Conservation (phyloP, 2,888 invertebrate species). For the Ligdia adustata region DNA sequence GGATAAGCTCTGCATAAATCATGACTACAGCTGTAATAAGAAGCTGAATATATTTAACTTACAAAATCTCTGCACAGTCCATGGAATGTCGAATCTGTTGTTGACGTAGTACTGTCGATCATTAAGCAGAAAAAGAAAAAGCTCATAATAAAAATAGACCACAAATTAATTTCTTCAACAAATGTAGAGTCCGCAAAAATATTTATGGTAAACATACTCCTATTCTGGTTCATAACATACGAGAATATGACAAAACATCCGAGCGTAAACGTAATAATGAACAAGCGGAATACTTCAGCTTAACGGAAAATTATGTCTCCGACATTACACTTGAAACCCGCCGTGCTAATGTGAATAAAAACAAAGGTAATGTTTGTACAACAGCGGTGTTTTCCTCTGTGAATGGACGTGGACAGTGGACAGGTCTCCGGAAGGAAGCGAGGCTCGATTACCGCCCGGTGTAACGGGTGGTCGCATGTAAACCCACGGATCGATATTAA, state of each 20-base stretch:
- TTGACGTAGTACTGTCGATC: no score
- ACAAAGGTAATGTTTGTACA: conserved; percentile 36
- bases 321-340: conserved; percentile 9
- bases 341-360: conserved; percentile 29
- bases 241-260: background rate
- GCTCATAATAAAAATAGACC: no score
- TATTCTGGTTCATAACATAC: background rate
- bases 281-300: background rate
- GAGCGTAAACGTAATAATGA: background rate
- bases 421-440: conserved; percentile 73
- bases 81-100: no score
- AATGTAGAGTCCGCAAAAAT: background rate
- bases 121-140: no score
- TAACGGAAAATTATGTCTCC: conserved; percentile 7
- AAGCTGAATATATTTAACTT: no score
- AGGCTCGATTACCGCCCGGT: conserved; percentile 70
- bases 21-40: background rate
- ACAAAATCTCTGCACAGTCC: no score
- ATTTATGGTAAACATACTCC: background rate
- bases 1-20: conserved; percentile 3
- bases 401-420: conserved; percentile 43
- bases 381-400: conserved; percentile 49
- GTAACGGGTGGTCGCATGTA: conserved; percentile 62
- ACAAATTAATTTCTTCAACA: conserved; percentile 1
- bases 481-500: conserved; percentile 59